Evolutionary conservation across 2,888 invertebrate genomes (phyloP).

Genomic region (Drosophila neutralis): DNA sequence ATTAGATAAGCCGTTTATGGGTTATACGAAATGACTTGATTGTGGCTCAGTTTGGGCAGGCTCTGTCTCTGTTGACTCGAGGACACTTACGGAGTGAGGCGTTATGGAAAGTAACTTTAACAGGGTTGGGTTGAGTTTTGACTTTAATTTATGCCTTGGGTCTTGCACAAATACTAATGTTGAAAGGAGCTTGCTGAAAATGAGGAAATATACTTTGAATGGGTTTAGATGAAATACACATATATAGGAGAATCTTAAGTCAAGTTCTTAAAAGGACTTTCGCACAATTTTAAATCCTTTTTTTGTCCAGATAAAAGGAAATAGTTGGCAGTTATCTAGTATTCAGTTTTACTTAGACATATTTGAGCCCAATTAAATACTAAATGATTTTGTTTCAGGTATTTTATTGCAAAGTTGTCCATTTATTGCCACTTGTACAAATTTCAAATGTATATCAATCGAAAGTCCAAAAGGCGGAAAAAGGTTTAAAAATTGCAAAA

Average conservation of each 20-base stretch:
- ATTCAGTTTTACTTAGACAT: not conserved
- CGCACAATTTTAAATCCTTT: not conserved
- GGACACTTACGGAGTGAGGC: not conserved
- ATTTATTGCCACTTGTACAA: not conserved
- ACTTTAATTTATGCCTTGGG: not conserved
- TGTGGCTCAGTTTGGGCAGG: constrained; percentile 30
- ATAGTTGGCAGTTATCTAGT: not conserved
- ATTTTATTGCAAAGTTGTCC: not conserved
- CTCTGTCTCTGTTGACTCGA: constrained; percentile 25
- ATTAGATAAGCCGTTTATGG: constrained; percentile 72
- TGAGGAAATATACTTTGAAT: not conserved
- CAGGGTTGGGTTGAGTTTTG: not conserved
- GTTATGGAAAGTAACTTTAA: constrained; percentile 5
- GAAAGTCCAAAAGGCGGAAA: not conserved
- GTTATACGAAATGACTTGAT: constrained; percentile 66
- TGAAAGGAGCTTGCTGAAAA: not conserved
- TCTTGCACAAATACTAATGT: not conserved
- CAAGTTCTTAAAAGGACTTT: not conserved
- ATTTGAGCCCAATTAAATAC: not conserved
- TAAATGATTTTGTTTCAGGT: not conserved
- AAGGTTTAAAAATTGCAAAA: rapidly evolving
- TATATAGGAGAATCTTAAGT: not conserved
- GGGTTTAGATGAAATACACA: not conserved
- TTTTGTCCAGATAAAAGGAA: not conserved
- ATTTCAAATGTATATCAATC: not conserved